phyloP scores from a whole-genome alignment of 2,113 vertebrate genomes.

The Brachirus orientalis region DNA sequence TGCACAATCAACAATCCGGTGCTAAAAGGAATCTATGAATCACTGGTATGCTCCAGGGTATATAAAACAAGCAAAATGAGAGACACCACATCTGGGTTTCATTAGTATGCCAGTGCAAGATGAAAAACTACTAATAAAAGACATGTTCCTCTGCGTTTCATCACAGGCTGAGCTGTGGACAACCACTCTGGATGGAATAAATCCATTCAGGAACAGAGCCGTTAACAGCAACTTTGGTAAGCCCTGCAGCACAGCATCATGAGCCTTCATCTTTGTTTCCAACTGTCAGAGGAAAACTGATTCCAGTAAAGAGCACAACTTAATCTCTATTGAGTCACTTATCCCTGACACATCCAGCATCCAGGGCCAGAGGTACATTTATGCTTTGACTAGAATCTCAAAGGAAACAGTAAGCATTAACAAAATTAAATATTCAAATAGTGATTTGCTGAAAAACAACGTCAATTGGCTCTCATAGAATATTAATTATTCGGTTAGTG shows the following conservation, averaged over 20 bases:
- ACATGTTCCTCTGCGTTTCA: conserved; percentile 33
- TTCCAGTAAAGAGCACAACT: conserved; percentile 41
- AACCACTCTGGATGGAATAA: conserved; percentile 26
- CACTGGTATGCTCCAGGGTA: conserved; percentile 2
- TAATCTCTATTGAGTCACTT: conserved; percentile 51
- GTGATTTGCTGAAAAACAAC: not conserved
- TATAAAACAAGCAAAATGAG: conserved; percentile 17
- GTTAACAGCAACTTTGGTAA: conserved; percentile 40
- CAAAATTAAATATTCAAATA: not conserved
- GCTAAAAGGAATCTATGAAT: not conserved
- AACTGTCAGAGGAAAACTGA: conserved; percentile 41
- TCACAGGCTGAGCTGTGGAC: conserved; percentile 41
- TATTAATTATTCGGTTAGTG: not conserved
- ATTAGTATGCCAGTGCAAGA: conserved; percentile 24
- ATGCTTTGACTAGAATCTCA: conserved; percentile 9
- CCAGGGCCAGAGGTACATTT: not conserved
- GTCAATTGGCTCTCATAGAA: not conserved
- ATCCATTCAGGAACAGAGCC: conserved; percentile 23
- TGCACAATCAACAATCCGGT: not conserved
- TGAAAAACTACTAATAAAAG: conserved; percentile 40
- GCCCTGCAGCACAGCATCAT: conserved; percentile 21
- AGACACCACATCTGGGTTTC: conserved; percentile 42
- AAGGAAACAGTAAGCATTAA: conserved; percentile 2
- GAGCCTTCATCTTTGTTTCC: conserved; percentile 32
- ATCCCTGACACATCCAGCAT: conserved; percentile 25